Evolutionary conservation across 2,888 invertebrate species (phyloP).

Genomic region (Pristionchus maxplancki): DNA sequence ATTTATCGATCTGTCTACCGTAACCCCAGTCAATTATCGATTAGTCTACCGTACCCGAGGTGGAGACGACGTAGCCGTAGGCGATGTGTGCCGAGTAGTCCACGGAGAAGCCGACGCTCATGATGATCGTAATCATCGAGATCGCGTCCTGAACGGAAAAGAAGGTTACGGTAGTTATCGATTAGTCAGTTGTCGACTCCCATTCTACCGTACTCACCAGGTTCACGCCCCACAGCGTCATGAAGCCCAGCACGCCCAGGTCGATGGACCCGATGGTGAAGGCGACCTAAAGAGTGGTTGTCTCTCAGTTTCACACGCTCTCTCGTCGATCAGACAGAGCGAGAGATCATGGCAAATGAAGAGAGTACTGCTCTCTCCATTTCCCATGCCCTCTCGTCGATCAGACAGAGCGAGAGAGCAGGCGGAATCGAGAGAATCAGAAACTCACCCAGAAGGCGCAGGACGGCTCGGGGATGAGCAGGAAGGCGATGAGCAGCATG

Average conservation of each 20-base stretch:
- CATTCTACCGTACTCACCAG: conserved; percentile 55
- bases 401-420: not conserved
- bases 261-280: conserved; percentile 84
- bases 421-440: not conserved
- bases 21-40: not conserved
- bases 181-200: not conserved
- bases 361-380: conserved; percentile 49
- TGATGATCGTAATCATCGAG: conserved; percentile 85
- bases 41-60: conserved; percentile 39
- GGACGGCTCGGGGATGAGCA: conserved; percentile 93
- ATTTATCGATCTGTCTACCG: not conserved
- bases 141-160: conserved; percentile 82
- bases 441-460: conserved; percentile 89
- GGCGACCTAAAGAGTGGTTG: conserved; percentile 79
- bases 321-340: not conserved
- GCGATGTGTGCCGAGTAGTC: conserved; percentile 87
- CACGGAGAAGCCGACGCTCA: conserved; percentile 96
- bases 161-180: conserved; percentile 8
- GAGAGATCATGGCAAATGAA: too few species aligned
- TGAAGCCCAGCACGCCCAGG: conserved; percentile 92
- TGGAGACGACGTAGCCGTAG: conserved; percentile 72
- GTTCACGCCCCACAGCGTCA: conserved; percentile 92
- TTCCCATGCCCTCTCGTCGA: not conserved
- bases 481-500: conserved; percentile 93
- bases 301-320: not conserved